Evolutionary conservation across 2,797 vertebrate genomes (phyloP).

Genomic region (Cephalopachus bancanus): DNA sequence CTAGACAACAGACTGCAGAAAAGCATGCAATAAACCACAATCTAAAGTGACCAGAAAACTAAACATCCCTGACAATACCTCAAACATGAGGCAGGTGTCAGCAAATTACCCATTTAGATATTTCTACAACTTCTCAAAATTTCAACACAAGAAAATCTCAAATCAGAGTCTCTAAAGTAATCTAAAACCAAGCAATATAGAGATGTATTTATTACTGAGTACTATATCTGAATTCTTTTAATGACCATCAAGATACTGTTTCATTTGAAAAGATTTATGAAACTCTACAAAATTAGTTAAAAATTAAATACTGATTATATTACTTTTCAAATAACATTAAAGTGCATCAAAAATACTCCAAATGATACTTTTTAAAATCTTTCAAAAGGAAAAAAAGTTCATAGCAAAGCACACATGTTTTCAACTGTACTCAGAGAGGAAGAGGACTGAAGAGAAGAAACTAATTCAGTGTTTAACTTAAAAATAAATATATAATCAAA

Average conservation of each 20-base stretch:
- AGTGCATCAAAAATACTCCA: constrained; percentile 53
- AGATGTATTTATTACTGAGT: constrained; percentile 22
- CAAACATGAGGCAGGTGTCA: constrained; percentile 66
- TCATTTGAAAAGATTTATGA: constrained; percentile 60
- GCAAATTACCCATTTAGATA: constrained; percentile 65
- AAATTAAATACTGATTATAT: constrained; percentile 27
- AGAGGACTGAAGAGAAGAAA: constrained; percentile 60
- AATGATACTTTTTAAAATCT: constrained; percentile 57
- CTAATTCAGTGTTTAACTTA: constrained; percentile 53
- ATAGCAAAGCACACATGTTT: constrained; percentile 59
- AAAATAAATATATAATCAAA: constrained; percentile 65
- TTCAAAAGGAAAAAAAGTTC: constrained; percentile 51
- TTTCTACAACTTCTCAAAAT: constrained; percentile 68
- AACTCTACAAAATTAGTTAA: constrained; percentile 60
- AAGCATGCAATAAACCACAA: constrained; percentile 75
- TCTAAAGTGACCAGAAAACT: constrained; percentile 72
- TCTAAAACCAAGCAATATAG: constrained; percentile 66
- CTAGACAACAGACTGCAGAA: constrained; percentile 72
- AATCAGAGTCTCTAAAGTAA: constrained; percentile 43
- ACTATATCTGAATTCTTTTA: constrained; percentile 61
- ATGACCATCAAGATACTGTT: constrained; percentile 55
- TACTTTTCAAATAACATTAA: constrained; percentile 68
- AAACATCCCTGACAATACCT: constrained; percentile 68
- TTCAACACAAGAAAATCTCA: constrained; percentile 49
- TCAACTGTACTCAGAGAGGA: constrained; percentile 45